Conservation (phyloP, 2,888 invertebrate species). For the Erebia palarica region DNA sequence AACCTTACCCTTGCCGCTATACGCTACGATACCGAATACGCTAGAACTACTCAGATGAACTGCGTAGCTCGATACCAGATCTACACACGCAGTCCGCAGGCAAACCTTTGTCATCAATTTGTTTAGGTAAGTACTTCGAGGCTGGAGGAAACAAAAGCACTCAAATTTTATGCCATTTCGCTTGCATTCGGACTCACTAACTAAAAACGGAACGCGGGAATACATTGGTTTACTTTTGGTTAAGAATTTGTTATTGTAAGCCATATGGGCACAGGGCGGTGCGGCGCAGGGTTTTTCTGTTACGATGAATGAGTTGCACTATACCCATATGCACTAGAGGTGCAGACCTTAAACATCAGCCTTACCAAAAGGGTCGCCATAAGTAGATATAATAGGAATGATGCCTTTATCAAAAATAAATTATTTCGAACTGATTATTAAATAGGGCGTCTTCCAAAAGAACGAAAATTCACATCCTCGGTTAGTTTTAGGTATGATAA, state of each 20-base stretch:
- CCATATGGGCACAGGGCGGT: constrained; percentile 74
- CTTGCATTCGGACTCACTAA: constrained; percentile 49
- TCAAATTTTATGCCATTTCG: constrained; percentile 63
- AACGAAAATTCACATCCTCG: no score
- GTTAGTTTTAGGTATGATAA: no score
- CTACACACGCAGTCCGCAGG: constrained; percentile 10
- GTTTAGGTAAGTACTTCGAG: constrained; percentile 49
- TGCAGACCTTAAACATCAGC: not conserved
- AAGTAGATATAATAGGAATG: no score
- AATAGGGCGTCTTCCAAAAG: no score
- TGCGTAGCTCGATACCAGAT: not conserved
- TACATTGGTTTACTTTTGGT: constrained; percentile 77
- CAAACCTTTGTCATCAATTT: constrained; percentile 40
- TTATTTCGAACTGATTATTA: no score
- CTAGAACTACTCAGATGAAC: not conserved
- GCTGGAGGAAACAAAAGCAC: constrained; percentile 57
- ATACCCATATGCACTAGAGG: not conserved
- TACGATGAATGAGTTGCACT: constrained; percentile 44
- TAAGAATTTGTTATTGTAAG: constrained; percentile 79
- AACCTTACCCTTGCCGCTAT: no score
- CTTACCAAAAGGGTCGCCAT: no score
- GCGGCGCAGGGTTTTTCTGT: constrained; percentile 59
- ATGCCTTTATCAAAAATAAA: no score
- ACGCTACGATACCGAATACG: no score
- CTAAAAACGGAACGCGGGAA: constrained; percentile 64